These are phyloP conservation scores for Lymantria dispar DNA, from an alignment of 2,888 invertebrate species.

Conservation along the genomic window DNA sequence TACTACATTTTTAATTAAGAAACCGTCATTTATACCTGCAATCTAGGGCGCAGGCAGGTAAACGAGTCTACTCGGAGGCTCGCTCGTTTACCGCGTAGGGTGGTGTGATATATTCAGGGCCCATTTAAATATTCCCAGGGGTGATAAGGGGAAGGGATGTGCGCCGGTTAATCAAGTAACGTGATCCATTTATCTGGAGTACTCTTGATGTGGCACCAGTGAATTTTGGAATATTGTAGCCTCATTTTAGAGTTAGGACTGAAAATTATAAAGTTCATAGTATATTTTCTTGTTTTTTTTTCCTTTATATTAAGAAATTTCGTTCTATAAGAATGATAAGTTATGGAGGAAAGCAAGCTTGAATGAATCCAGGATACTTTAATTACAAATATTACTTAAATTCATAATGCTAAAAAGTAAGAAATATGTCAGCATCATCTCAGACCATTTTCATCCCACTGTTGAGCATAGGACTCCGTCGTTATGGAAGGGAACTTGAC, in stretches of 20 bases:
- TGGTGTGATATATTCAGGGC: slow-evolving; percentile 78
- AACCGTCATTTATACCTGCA: slow-evolving; percentile 64
- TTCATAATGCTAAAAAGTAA: no score
- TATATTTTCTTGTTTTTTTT: not conserved
- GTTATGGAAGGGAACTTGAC: no score
- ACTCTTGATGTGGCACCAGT: slow-evolving; percentile 75
- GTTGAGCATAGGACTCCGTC: no score
- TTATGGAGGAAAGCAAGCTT: no score
- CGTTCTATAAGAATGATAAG: no score
- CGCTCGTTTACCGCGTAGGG: slow-evolving; percentile 65
- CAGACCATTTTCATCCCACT: no score
- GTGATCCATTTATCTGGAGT: slow-evolving; percentile 81
- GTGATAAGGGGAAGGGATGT: slow-evolving; percentile 78
- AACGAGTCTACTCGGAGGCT: slow-evolving; percentile 56
- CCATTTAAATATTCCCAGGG: slow-evolving; percentile 81
- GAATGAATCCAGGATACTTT: no score
- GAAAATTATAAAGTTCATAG: slow-evolving; percentile 18
- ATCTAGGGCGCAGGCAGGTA: slow-evolving; percentile 74
- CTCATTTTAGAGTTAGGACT: slow-evolving; percentile 62
- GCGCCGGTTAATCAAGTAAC: slow-evolving; percentile 81
- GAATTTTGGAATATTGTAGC: slow-evolving; percentile 75
- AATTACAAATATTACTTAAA: no score
- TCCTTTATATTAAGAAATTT: not conserved
- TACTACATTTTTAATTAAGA: slow-evolving; percentile 61
- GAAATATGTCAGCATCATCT: no score